Conservation (phyloP, 1,140 invertebrate genomes). For the Drosophila saltans region DNA sequence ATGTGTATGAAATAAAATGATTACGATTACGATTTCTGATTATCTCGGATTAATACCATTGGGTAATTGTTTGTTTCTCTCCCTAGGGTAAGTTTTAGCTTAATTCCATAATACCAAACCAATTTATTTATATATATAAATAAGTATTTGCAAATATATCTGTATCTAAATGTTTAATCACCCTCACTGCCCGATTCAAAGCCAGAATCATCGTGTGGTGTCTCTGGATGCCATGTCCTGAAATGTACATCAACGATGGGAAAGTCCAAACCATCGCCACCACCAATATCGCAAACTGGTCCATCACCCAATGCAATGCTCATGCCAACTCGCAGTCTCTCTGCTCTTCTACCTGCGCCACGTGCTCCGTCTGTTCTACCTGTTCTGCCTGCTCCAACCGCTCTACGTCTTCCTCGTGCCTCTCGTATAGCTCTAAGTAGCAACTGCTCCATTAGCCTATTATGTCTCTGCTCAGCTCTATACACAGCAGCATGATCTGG, state of each 20-base stretch:
- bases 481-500: neutral
- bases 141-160: slow-evolving; percentile 2
- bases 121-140: slow-evolving; percentile 4
- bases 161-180: slow-evolving; percentile 26
- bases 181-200: slow-evolving; percentile 62
- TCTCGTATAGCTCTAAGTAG: neutral
- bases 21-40: slow-evolving; percentile 21
- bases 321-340: no score
- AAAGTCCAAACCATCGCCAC: neutral
- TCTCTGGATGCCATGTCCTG: neutral
- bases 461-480: neutral
- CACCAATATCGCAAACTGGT: neutral
- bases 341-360: neutral
- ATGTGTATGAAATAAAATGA: slow-evolving; percentile 48
- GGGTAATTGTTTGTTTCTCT: neutral
- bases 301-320: neutral
- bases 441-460: neutral
- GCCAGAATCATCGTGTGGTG: slow-evolving; percentile 47
- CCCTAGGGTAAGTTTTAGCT: neutral
- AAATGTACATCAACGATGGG: neutral
- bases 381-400: neutral
- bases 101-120: neutral
- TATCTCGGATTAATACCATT: no score
- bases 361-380: neutral
- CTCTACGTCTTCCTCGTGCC: neutral